phyloP scores from a whole-genome alignment of 1,140 invertebrate species.

The Wasmannia auropunctata region DNA sequence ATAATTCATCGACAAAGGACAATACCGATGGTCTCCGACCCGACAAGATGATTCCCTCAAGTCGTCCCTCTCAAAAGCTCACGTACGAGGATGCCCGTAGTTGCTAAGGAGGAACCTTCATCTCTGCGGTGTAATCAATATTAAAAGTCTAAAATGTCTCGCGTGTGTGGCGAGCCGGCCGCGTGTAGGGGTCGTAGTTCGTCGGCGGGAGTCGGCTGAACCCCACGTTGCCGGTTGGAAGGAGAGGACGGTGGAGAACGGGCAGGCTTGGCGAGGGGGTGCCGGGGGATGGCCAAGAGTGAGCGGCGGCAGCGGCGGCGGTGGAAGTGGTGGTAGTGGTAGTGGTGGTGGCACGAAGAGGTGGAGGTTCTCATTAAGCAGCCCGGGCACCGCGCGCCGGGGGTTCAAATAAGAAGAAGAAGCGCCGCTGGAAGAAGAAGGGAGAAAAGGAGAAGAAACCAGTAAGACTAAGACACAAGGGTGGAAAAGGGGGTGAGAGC shows the following conservation, averaged over 20 bases:
- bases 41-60: background rate
- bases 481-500: constrained; percentile 21
- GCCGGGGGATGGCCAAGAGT: constrained; percentile 62
- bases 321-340: constrained; percentile 63
- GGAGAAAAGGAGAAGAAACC: constrained; percentile 81
- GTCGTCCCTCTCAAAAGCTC: background rate
- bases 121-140: constrained; percentile 80
- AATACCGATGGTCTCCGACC: constrained; percentile 11
- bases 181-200: constrained; percentile 72
- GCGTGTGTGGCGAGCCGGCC: constrained; percentile 79
- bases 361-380: constrained; percentile 85
- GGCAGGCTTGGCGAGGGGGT: constrained; percentile 64
- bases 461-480: constrained; percentile 79
- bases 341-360: constrained; percentile 76
- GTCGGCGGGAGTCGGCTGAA: constrained; percentile 72
- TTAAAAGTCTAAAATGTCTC: constrained; percentile 84
- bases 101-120: constrained; percentile 57
- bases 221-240: constrained; percentile 68
- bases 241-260: constrained; percentile 64
- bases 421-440: constrained; percentile 79
- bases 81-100: constrained; percentile 21
- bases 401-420: constrained; percentile 83
- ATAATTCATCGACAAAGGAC: constrained; percentile 32
- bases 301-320: constrained; percentile 56
- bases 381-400: constrained; percentile 82